A percentile compares a stretch with the other conserved stretches of the same genome.
phyloP scores from a whole-genome alignment of 1,140 invertebrate species.

The Oryzaephilus surinamensis region DNA sequence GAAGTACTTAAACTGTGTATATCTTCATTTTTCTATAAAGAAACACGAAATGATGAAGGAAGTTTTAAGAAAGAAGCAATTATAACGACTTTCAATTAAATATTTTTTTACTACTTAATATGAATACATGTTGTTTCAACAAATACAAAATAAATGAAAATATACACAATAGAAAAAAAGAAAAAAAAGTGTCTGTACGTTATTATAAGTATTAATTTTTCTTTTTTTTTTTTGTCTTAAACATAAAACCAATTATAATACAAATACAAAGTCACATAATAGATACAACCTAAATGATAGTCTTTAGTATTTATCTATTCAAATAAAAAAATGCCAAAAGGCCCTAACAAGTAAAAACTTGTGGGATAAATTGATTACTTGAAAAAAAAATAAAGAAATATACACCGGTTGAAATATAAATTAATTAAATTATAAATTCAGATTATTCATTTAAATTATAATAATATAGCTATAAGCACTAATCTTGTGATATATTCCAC shows the following conservation, averaged over 20 bases:
- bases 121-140: no score
- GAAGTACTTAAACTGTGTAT: no score
- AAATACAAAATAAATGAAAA: conserved; percentile 29
- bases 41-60: conserved; percentile 8
- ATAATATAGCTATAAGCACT: conserved; percentile 23
- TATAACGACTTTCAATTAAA: no score
- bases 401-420: conserved; percentile 14
- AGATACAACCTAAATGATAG: conserved; percentile 27
- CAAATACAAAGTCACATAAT: conserved; percentile 28
- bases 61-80: conserved; percentile 7
- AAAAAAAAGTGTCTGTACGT: conserved; percentile 23
- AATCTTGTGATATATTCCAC: conserved; percentile 25
- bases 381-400: conserved; percentile 18
- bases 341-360: conserved; percentile 14
- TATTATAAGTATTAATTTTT: conserved; percentile 26
- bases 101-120: no score
- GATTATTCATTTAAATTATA: conserved; percentile 22
- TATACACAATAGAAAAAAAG: conserved; percentile 23
- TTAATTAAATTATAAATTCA: conserved; percentile 23
- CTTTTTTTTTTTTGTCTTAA: conserved; percentile 29
- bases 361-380: not conserved
- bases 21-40: conserved; percentile 8
- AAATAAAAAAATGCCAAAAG: conserved; percentile 21
- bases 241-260: conserved; percentile 35
- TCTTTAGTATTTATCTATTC: conserved; percentile 26